Evolutionary conservation across 1,140 invertebrate species (phyloP), one percentile per base, ranked within the genome.

Genomic region (Cydia fagiglandana): DNA sequence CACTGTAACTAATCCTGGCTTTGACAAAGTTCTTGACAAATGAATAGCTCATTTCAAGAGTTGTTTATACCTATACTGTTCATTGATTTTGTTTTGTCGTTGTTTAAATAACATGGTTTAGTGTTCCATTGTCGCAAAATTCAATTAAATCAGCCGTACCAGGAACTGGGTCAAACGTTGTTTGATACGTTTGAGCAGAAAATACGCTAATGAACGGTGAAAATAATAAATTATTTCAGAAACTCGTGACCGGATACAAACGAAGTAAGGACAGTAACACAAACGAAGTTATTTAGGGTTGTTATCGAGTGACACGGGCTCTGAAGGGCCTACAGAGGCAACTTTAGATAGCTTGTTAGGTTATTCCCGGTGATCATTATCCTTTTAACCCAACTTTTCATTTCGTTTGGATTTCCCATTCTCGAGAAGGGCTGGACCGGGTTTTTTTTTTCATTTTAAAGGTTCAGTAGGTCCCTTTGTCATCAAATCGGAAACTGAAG

Each of bases 1-100:
- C 56, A 24, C 56, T 61, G 56, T 61, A 61, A 61, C 56, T 61
- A 61, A 61, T 61, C 7, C 12, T 24, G 15, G 20, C 56, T 61
- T 61, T 61, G 17, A n/a, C 56, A 24, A 61, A 61, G 17, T 24
- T 10, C 50, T n/a, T 61, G 17, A 61, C 56, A 12, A 61, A 9
- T 61, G 56, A 61, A 61, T 61, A 61, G 56, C 56, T 61, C 17
- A 61, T 61, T 61, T 61, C 56, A 61, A 61, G 56, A 10, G 15
- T n/a, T 53, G 15, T 53, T 53, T 53, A 53, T 17, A 53, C 20
- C n/a, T 61, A 24, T 47, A 56, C 53, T 56, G n/a, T 24, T 61
- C n/a, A 61, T 61, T 61, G 9, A 12, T 3, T 20, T 24, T 17
- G n/a, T 2, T 15, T 9, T 20, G 56, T 24, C 56, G 9, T 53